Conservation (phyloP, 2,797 vertebrate species). For the Apodemus agrarius region DNA sequence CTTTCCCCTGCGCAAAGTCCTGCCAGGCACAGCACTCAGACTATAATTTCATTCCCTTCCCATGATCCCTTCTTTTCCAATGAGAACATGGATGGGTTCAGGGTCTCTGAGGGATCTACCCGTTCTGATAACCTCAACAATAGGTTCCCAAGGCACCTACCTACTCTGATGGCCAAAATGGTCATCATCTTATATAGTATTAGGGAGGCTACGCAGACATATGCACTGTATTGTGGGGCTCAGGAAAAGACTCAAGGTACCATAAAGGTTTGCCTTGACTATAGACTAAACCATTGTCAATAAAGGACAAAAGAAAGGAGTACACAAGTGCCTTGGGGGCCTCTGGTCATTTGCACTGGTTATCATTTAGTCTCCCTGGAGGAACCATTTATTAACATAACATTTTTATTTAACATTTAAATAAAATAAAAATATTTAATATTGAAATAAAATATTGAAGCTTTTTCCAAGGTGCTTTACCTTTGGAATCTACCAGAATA, state of each 20-base stretch:
- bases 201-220: not conserved
- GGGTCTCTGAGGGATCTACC: not conserved
- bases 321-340: not conserved
- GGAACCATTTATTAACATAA: not conserved
- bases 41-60: not conserved
- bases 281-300: not conserved
- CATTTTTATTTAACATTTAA: not conserved
- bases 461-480: not conserved
- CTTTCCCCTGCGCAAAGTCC: not conserved
- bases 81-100: not conserved
- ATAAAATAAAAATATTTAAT: not conserved
- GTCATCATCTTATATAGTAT: rapidly evolving
- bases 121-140: not conserved
- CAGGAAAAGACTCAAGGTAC: not conserved
- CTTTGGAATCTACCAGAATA: not conserved
- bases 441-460: not conserved
- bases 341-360: not conserved
- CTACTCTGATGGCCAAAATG: not conserved
- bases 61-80: not conserved
- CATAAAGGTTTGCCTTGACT: not conserved
- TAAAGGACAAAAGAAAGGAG: not conserved
- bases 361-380: not conserved
- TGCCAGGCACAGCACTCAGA: not conserved
- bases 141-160: not conserved
- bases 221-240: not conserved